These are phyloP conservation scores for Oenanthe oenanthe DNA, from an alignment of 2,113 vertebrate genomes.

Conservation along the genomic window DNA sequence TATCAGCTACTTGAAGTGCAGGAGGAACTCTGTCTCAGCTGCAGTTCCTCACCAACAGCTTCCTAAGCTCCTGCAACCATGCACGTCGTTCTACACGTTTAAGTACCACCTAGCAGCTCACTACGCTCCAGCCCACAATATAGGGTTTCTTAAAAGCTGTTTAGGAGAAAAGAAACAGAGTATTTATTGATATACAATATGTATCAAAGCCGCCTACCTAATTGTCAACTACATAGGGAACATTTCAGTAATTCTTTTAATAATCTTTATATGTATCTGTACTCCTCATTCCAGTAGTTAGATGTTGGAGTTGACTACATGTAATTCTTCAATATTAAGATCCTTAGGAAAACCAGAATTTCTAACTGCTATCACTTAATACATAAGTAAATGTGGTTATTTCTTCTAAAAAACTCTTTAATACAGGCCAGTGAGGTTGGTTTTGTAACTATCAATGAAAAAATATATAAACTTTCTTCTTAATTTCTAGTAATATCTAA, in stretches of 20 bases:
- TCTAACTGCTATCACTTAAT: neutral
- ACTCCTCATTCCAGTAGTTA: neutral
- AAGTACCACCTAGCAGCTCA: neutral
- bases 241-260: neutral
- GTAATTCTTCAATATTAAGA: neutral
- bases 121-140: neutral
- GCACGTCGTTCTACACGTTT: fast-evolving
- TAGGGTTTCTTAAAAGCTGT: neutral
- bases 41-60: neutral
- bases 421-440: fast-evolving
- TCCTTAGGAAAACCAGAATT: neutral
- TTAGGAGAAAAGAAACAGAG: neutral
- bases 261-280: neutral
- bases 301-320: neutral
- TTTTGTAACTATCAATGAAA: neutral
- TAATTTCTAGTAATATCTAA: neutral
- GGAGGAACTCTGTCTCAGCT: neutral
- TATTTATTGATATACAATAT: neutral
- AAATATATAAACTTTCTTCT: neutral
- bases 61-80: neutral
- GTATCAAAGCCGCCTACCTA: neutral
- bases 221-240: neutral
- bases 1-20: neutral
- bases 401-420: neutral
- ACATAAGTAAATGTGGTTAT: neutral